These are phyloP conservation scores for Macrocentrus cingulum DNA, from an alignment of 1,140 invertebrate species.

Conservation along the genomic window DNA sequence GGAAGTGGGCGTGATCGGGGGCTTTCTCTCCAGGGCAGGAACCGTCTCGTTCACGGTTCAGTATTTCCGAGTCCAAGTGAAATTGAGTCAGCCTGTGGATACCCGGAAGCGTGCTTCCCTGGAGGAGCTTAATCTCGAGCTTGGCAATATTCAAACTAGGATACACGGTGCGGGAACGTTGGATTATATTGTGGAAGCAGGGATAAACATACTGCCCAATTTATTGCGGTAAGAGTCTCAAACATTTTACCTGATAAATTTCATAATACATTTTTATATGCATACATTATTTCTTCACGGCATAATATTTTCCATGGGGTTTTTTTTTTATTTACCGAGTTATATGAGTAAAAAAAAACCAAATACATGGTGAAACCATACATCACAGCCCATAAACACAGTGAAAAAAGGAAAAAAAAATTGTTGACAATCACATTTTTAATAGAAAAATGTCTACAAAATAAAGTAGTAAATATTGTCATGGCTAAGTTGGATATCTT, in stretches of 20 bases:
- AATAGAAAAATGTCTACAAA: too few species aligned
- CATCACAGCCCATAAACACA: too few species aligned
- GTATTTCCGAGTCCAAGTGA: constrained; percentile 69
- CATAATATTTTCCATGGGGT: constrained; percentile 5
- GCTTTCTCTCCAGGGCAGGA: constrained; percentile 70
- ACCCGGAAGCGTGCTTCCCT: constrained; percentile 71
- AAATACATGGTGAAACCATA: too few species aligned
- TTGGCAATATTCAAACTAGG: constrained; percentile 79
- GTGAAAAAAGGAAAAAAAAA: too few species aligned
- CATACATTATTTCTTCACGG: neutral
- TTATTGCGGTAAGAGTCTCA: constrained; percentile 62
- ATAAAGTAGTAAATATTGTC: too few species aligned
- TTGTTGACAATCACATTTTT: too few species aligned
- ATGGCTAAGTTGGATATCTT: too few species aligned
- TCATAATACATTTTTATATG: neutral
- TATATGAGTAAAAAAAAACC: too few species aligned
- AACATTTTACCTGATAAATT: neutral
- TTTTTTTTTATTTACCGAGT: too few species aligned
- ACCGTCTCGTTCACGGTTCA: constrained; percentile 74
- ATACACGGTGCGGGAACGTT: constrained; percentile 75
- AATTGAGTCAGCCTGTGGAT: constrained; percentile 74
- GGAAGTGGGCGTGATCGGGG: constrained; percentile 70
- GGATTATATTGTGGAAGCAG: constrained; percentile 78
- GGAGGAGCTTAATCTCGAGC: constrained; percentile 72
- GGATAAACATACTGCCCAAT: constrained; percentile 78